Conservation (phyloP, 1,140 invertebrate species). For the Pogonomyrmex barbatus region DNA sequence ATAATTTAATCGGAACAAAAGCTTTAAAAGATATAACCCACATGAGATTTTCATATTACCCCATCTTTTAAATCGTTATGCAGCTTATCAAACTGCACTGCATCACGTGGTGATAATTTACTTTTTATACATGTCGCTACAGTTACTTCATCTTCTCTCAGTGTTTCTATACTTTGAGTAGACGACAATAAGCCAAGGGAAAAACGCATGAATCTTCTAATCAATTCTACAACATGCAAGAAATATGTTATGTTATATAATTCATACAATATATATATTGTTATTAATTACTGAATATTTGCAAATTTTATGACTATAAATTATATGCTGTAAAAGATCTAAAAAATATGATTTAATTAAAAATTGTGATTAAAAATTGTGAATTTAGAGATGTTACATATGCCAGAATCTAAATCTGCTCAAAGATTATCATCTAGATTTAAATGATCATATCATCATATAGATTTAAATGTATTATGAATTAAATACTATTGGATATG, state of each 20-base stretch:
- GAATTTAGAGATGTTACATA: neutral
- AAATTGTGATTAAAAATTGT: neutral
- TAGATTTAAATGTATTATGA: neutral
- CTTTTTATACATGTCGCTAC: constrained; percentile 81
- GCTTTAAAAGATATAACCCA: neutral
- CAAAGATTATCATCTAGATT: neutral
- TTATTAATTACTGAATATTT: neutral
- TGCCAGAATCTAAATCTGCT: neutral
- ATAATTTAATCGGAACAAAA: neutral
- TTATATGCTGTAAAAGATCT: neutral
- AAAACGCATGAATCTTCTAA: constrained; percentile 81
- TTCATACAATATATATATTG: too few species aligned
- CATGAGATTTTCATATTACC: constrained; percentile 72
- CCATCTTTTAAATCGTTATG: constrained; percentile 83
- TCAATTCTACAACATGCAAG: constrained; percentile 73
- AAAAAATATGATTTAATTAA: constrained; percentile 7
- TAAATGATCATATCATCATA: neutral
- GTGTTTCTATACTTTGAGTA: constrained; percentile 78
- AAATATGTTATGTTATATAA: neutral
- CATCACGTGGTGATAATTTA: constrained; percentile 80
- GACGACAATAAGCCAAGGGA: constrained; percentile 82
- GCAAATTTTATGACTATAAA: neutral
- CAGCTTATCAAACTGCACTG: constrained; percentile 82
- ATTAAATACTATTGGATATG: too few species aligned
- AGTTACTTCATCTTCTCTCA: constrained; percentile 82